A percentile compares a stretch with the other conserved stretches of the same genome.
Evolutionary conservation across 2,797 vertebrate genomes (phyloP).

Genomic region (Saxicola maurus): DNA sequence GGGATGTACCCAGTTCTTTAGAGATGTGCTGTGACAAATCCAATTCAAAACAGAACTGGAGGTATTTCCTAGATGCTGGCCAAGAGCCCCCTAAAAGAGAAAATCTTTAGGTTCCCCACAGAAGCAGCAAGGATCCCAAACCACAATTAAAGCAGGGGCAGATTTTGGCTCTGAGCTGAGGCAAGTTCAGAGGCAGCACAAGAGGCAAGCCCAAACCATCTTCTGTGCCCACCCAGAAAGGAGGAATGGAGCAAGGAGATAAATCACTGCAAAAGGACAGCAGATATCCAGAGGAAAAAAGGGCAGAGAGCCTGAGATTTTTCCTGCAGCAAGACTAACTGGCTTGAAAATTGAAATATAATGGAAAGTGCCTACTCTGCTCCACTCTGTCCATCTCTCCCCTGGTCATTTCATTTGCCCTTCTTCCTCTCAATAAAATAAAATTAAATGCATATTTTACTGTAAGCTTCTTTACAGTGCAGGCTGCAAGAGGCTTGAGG

Average conservation of each 20-base stretch:
- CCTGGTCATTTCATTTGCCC: constrained; percentile 17
- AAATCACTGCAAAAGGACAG: background rate
- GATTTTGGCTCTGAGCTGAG: background rate
- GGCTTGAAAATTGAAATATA: constrained; percentile 33
- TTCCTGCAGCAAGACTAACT: constrained; percentile 44
- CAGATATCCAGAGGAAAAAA: background rate
- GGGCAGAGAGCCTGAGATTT: background rate
- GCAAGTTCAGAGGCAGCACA: background rate
- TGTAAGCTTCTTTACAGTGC: constrained; percentile 42
- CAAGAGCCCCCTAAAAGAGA: background rate
- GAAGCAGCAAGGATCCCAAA: background rate
- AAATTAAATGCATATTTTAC: constrained; percentile 7
- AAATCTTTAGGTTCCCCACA: background rate
- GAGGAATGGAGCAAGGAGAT: background rate
- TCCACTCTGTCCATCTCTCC: background rate
- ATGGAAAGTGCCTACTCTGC: background rate
- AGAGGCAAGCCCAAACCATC: background rate
- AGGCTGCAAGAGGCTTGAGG: background rate
- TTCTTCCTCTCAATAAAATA: constrained; percentile 19
- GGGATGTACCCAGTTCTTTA: background rate
- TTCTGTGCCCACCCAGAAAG: background rate
- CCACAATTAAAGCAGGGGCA: background rate
- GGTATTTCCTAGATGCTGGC: background rate
- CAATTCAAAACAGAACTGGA: background rate
- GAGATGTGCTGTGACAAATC: background rate